A percentile compares a stretch with the other conserved stretches of the same genome.
Conservation (phyloP, 2,113 vertebrate genomes). For the Hystrix cristata region DNA sequence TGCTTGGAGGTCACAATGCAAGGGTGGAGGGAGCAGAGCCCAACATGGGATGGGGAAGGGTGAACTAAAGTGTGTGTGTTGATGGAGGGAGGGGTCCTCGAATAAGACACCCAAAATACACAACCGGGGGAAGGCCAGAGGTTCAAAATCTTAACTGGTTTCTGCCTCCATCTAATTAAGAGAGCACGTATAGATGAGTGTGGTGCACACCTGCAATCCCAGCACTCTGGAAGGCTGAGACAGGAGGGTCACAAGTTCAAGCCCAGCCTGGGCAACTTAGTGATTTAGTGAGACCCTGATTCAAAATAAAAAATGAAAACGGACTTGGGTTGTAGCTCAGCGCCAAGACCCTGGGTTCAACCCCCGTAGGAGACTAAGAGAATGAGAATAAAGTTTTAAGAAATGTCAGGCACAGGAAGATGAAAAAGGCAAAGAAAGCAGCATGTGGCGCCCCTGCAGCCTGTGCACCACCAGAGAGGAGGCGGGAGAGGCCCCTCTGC, state of each 20-base stretch:
- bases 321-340: too few relatives aligned
- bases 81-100: not conserved
- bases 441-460: not conserved
- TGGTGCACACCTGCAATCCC: too few relatives aligned
- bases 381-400: not conserved
- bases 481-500: too few relatives aligned
- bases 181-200: not conserved
- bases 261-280: too few relatives aligned
- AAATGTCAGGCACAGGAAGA: not conserved
- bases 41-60: not conserved
- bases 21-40: not conserved
- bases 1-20: not conserved
- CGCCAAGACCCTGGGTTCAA: too few relatives aligned
- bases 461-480: too few relatives aligned
- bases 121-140: not conserved
- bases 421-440: not conserved
- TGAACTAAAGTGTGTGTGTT: not conserved
- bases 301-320: too few relatives aligned
- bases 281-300: too few relatives aligned
- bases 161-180: not conserved
- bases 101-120: not conserved
- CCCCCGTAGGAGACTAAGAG: too few relatives aligned
- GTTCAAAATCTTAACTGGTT: not conserved
- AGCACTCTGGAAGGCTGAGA: too few relatives aligned
- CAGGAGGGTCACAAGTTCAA: too few relatives aligned